These are phyloP conservation scores for Cephus spinipes DNA, from an alignment of 2,888 invertebrate species.

Conservation along the genomic window DNA sequence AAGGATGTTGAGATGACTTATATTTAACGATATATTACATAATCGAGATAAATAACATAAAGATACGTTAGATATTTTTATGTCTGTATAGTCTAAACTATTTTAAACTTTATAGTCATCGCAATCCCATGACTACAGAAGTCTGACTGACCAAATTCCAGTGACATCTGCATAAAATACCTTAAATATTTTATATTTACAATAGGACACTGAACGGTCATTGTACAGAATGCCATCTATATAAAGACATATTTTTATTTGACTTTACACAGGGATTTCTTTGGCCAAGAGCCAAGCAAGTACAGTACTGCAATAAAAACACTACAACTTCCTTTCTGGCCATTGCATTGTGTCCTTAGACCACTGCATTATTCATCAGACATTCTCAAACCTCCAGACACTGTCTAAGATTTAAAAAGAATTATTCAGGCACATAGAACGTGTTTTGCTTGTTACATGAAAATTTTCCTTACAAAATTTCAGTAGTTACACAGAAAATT, in stretches of 20 bases:
- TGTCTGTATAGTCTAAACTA: no score
- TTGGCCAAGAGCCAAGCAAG: slow-evolving; percentile 27
- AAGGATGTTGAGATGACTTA: no score
- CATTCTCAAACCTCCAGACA: slow-evolving; percentile 30
- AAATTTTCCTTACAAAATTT: no score
- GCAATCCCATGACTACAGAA: no score
- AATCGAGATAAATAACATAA: no score
- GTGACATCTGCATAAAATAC: background rate
- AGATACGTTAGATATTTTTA: no score
- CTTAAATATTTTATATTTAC: background rate
- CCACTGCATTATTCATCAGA: slow-evolving; percentile 48
- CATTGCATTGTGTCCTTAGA: slow-evolving; percentile 17
- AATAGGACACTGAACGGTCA: background rate
- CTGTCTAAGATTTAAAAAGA: slow-evolving; percentile 38
- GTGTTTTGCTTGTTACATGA: background rate
- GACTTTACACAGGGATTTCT: slow-evolving; percentile 27
- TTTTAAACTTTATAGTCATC: no score
- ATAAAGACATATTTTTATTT: slow-evolving; percentile 23
- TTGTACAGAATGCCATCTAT: slow-evolving; percentile 6
- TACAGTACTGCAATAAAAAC: slow-evolving; percentile 32
- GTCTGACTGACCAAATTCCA: no score
- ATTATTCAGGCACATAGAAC: slow-evolving; percentile 33
- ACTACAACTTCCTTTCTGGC: slow-evolving; percentile 35
- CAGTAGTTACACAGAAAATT: no score
- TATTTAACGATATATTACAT: no score